These are phyloP conservation scores for Remorina albescens DNA, from an alignment of 2,797 vertebrate species.

Conservation along the genomic window DNA sequence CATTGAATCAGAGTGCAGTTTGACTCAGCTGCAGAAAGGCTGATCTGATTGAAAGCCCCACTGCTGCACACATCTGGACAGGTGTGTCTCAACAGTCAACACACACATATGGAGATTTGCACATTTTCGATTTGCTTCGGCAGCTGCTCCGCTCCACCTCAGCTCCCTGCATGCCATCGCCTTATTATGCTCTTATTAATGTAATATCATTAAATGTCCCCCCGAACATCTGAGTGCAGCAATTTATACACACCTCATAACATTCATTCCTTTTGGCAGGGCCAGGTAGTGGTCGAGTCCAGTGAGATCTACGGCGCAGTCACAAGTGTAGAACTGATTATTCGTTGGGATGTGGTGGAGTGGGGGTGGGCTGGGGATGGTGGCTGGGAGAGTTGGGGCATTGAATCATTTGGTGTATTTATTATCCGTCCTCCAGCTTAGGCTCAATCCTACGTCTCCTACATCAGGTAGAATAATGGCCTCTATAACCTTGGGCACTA, in stretches of 20 bases:
- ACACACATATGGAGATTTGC: slow-evolving; percentile 48
- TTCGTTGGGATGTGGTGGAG: slow-evolving; percentile 56
- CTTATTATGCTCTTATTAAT: slow-evolving; percentile 80
- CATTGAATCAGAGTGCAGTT: slow-evolving; percentile 38
- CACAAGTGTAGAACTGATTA: slow-evolving; percentile 57
- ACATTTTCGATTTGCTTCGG: slow-evolving; percentile 67
- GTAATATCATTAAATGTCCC: slow-evolving; percentile 75
- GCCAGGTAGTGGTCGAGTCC: slow-evolving; percentile 34
- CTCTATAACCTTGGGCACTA: slow-evolving; percentile 74
- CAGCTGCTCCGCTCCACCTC: slow-evolving; percentile 72
- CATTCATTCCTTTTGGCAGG: slow-evolving; percentile 63
- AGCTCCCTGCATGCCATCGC: slow-evolving; percentile 54
- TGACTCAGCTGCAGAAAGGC: slow-evolving; percentile 25
- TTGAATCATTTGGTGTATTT: slow-evolving; percentile 74
- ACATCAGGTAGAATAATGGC: slow-evolving; percentile 76
- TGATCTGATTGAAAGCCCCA: slow-evolving; percentile 57
- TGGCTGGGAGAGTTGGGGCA: slow-evolving; percentile 4
- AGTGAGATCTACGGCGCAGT: slow-evolving; percentile 60
- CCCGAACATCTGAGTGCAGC: slow-evolving; percentile 64
- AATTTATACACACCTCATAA: slow-evolving; percentile 49
- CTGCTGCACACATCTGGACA: slow-evolving; percentile 63
- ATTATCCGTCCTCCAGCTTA: slow-evolving; percentile 69
- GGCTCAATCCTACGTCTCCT: slow-evolving; percentile 67
- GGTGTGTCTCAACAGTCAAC: slow-evolving; percentile 52
- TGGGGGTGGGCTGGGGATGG: slow-evolving; percentile 3